phyloP scores from a whole-genome alignment of 2,113 vertebrate genomes.

The Capreolus pygargus region DNA sequence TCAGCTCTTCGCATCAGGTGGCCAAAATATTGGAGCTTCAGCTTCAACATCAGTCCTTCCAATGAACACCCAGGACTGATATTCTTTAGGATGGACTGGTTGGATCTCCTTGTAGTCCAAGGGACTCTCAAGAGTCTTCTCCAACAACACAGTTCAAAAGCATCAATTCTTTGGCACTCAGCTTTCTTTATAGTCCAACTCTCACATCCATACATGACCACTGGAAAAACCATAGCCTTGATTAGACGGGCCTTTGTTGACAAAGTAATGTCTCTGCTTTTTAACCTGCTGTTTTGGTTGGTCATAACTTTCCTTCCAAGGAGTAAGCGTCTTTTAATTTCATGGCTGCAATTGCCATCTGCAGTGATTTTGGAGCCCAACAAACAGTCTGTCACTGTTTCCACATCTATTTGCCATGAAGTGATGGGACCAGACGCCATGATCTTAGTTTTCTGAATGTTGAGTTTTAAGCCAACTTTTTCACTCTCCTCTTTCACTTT shows the following conservation, averaged over 20 bases:
- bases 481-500: too few species aligned
- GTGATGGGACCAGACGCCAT: background rate
- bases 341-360: background rate
- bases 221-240: background rate
- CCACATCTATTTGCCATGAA: background rate
- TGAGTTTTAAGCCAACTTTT: too few species aligned
- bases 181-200: background rate
- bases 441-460: background rate
- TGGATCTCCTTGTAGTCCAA: background rate
- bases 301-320: background rate
- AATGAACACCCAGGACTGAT: background rate
- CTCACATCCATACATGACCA: background rate
- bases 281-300: background rate
- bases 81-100: background rate
- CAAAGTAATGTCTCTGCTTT: background rate
- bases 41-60: background rate
- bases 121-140: background rate
- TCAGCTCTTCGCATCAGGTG: rapidly evolving
- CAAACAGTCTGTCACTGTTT: background rate
- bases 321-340: background rate
- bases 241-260: background rate
- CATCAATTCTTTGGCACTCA: background rate
- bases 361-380: background rate
- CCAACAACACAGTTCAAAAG: background rate
- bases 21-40: background rate